Evolutionary conservation across 23 tunicate genomes (phyloP).

Genomic region (Aplidium turbinatum): DNA sequence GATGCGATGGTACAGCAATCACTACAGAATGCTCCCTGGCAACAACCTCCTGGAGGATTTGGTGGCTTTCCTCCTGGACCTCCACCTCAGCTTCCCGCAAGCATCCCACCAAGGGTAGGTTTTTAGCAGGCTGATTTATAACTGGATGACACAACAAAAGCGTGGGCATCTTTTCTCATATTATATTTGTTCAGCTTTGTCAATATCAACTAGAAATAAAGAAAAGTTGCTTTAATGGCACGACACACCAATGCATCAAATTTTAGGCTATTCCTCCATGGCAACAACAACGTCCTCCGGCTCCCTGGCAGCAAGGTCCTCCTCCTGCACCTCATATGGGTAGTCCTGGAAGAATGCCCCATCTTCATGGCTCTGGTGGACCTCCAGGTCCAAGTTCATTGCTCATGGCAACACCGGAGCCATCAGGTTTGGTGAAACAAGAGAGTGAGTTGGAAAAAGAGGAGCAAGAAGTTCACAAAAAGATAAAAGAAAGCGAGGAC

Average conservation of each 20-base stretch:
- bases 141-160: no score
- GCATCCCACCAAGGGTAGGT: conserved; percentile 49
- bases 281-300: conserved; percentile 46
- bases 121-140: no score
- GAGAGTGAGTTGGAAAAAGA: conserved; percentile 52
- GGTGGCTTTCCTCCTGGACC: conserved; percentile 32
- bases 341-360: conserved; percentile 4
- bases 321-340: conserved; percentile 35
- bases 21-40: conserved; percentile 87
- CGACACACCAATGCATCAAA: background rate
- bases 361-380: conserved; percentile 5
- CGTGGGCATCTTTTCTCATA: no score
- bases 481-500: conserved; percentile 76
- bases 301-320: conserved; percentile 31
- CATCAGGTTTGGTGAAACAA: conserved; percentile 15
- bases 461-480: conserved; percentile 52
- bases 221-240: background rate
- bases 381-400: background rate
- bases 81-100: conserved; percentile 47
- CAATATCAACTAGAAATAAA: no score
- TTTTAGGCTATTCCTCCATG: conserved; percentile 44
- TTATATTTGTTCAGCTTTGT: no score
- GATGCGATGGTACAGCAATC: conserved; percentile 70
- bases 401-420: conserved; percentile 14
- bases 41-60: conserved; percentile 50